Evolutionary conservation across 2,797 vertebrate genomes (phyloP).

Genomic region (Leptodactylus fallax): DNA sequence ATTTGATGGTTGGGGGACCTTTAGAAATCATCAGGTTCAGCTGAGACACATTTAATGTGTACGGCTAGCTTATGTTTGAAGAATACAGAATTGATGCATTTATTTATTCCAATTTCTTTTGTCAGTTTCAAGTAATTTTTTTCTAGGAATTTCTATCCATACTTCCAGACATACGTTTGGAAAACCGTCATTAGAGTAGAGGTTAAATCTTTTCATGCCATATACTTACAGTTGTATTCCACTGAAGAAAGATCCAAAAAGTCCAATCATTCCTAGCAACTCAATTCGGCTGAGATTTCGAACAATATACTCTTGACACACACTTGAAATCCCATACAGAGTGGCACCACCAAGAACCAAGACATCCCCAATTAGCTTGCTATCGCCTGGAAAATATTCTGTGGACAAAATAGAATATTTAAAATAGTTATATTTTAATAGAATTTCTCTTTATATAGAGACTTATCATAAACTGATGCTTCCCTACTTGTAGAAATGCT

Average conservation of each 20-base stretch:
- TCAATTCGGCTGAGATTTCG: slow-evolving; percentile 92
- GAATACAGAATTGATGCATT: no score
- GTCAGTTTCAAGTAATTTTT: no score
- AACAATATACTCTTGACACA: slow-evolving; percentile 94
- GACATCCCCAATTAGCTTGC: slow-evolving; percentile 92
- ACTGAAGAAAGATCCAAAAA: slow-evolving; percentile 96
- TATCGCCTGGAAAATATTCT: slow-evolving; percentile 80
- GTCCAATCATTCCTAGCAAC: slow-evolving; percentile 94
- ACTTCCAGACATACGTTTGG: background rate
- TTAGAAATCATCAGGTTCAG: no score
- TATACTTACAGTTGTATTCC: slow-evolving; percentile 94
- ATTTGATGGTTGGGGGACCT: no score
- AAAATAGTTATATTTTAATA: no score
- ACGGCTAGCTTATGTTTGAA: no score
- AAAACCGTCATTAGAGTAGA: background rate
- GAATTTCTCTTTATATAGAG: background rate
- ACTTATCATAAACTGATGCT: background rate
- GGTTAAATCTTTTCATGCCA: background rate
- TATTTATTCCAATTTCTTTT: no score
- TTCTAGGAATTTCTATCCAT: background rate
- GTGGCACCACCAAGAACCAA: slow-evolving; percentile 91
- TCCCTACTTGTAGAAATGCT: background rate
- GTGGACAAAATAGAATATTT: slow-evolving; percentile 59
- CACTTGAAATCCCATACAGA: slow-evolving; percentile 89
- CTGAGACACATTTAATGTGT: no score